phyloP scores from a whole-genome alignment of 2,888 invertebrate genomes.

The Plebejus melissa region DNA sequence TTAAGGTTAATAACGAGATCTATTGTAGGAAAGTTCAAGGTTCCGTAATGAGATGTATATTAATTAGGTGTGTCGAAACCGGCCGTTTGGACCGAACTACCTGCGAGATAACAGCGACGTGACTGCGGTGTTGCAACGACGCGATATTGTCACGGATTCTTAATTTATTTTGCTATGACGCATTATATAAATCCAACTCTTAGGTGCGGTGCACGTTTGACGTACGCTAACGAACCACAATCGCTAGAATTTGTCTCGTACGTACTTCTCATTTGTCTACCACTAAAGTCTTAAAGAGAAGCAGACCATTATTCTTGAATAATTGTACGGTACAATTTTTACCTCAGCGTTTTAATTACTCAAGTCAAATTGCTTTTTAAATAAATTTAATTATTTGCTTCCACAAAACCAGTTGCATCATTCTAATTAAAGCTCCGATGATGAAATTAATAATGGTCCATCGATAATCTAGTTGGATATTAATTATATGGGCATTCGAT shows the following conservation, averaged over 20 bases:
- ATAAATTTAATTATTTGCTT: slow-evolving; percentile 28
- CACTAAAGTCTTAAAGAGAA: not conserved
- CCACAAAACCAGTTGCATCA: slow-evolving; percentile 28
- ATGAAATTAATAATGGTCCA: slow-evolving; percentile 51
- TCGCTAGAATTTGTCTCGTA: not conserved
- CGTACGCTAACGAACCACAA: slow-evolving; percentile 5
- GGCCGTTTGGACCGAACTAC: slow-evolving; percentile 54
- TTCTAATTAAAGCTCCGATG: slow-evolving; percentile 41
- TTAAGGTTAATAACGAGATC: slow-evolving; percentile 65
- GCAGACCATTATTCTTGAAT: not conserved
- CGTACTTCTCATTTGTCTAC: not conserved
- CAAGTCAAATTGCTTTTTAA: slow-evolving; percentile 25
- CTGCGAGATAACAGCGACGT: slow-evolving; percentile 58
- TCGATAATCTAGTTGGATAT: slow-evolving; percentile 68
- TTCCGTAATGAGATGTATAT: slow-evolving; percentile 65
- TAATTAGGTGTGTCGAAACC: slow-evolving; percentile 68
- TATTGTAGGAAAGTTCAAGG: slow-evolving; percentile 78
- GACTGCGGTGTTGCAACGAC: slow-evolving; percentile 48
- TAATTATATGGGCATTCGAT: slow-evolving; percentile 70
- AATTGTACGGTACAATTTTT: not conserved
- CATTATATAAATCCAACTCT: slow-evolving; percentile 37
- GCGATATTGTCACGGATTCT: slow-evolving; percentile 40
- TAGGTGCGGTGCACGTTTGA: slow-evolving; percentile 35
- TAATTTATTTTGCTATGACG: slow-evolving; percentile 38
- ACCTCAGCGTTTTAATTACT: slow-evolving; percentile 14